Evolutionary conservation across 2,797 vertebrate genomes (phyloP).

Genomic region (Muraenolepis orangiensis): DNA sequence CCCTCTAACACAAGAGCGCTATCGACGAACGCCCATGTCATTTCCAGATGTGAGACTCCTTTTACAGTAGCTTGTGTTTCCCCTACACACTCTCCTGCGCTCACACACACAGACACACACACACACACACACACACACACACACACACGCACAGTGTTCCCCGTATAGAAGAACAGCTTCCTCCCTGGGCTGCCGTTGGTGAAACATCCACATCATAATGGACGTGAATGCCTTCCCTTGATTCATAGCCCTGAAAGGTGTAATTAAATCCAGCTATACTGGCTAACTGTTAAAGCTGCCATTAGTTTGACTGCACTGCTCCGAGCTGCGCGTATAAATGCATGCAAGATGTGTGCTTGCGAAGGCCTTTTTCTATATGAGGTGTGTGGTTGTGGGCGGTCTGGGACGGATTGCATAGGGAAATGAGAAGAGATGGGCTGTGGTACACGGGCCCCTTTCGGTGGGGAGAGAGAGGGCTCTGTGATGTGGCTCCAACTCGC

Average conservation of each 20-base stretch:
- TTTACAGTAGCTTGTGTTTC: slow-evolving; percentile 29
- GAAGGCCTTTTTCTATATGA: slow-evolving; percentile 43
- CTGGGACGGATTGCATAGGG: slow-evolving; percentile 56
- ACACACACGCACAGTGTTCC: background rate
- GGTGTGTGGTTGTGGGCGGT: slow-evolving; percentile 55
- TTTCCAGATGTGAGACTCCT: slow-evolving; percentile 29
- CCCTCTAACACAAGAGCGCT: background rate
- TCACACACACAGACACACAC: background rate
- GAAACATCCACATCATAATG: background rate
- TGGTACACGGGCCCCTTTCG: slow-evolving; percentile 63
- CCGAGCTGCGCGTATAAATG: slow-evolving; percentile 39
- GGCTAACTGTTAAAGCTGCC: slow-evolving; percentile 48
- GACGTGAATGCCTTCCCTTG: slow-evolving; percentile 5
- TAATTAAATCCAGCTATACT: slow-evolving; percentile 26
- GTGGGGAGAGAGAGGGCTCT: slow-evolving; percentile 40
- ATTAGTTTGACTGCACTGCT: slow-evolving; percentile 46
- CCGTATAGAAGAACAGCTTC: slow-evolving; percentile 24
- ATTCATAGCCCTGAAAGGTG: slow-evolving; percentile 37
- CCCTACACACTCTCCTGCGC: background rate
- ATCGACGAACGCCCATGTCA: slow-evolving; percentile 10
- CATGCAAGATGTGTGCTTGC: slow-evolving; percentile 46
- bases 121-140: slow-evolving; percentile 3
- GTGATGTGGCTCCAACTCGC: slow-evolving; percentile 65
- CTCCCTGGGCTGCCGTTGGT: background rate
- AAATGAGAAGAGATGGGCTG: slow-evolving; percentile 67